phyloP scores from a whole-genome alignment of 2,113 vertebrate genomes.

The Psilopogon haemacephalus region DNA sequence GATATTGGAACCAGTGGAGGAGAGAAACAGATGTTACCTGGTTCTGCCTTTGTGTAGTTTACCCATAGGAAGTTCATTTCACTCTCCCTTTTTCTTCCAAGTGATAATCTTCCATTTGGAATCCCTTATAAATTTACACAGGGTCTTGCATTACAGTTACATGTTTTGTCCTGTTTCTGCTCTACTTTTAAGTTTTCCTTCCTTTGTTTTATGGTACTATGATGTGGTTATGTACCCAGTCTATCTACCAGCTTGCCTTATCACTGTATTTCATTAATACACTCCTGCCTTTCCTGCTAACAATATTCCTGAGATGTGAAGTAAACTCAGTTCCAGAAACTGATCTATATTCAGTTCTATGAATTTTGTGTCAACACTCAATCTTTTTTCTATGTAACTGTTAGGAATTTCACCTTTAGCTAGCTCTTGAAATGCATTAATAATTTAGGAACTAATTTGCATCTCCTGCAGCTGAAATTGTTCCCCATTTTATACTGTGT shows the following conservation, averaged over 20 bases:
- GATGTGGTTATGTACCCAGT: background rate
- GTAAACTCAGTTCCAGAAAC: background rate
- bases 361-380: background rate
- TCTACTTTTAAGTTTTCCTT: background rate
- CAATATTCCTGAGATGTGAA: background rate
- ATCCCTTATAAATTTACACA: background rate
- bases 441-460: background rate
- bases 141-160: background rate
- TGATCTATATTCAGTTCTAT: background rate
- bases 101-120: background rate
- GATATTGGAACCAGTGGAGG: accelerated
- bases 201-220: background rate
- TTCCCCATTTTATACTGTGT: background rate
- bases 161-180: background rate
- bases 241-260: background rate
- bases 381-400: background rate
- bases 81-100: background rate
- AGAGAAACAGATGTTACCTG: background rate
- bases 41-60: background rate
- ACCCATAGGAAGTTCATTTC: background rate
- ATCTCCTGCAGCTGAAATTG: background rate
- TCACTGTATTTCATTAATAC: background rate
- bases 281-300: background rate
- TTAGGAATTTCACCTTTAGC: background rate
- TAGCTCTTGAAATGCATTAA: background rate